Evolutionary conservation across 2,888 invertebrate species (phyloP).

Genomic region (Tinea semifulvella): DNA sequence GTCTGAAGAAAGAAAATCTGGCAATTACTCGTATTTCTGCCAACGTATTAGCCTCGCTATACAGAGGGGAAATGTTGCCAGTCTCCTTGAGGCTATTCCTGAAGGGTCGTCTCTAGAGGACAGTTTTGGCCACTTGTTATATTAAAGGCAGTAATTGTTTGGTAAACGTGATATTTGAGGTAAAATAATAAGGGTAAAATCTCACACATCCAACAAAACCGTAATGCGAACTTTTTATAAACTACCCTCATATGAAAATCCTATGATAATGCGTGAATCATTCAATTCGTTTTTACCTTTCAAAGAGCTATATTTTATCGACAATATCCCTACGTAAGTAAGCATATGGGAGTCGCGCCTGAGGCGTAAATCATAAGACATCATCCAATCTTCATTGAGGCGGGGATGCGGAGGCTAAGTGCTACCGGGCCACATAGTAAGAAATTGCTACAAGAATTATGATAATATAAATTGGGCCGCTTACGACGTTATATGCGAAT

Average conservation of each 20-base stretch:
- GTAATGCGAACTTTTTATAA: background rate
- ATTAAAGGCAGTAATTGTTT: too few relatives aligned
- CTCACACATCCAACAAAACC: background rate
- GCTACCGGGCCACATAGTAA: slow-evolving; percentile 15
- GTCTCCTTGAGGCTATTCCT: too few relatives aligned
- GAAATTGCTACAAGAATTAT: slow-evolving; percentile 7
- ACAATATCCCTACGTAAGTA: slow-evolving; percentile 14
- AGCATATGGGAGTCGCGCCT: slow-evolving; percentile 18
- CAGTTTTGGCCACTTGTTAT: too few relatives aligned
- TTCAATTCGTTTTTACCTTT: slow-evolving; percentile 12
- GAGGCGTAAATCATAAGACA: slow-evolving; percentile 29
- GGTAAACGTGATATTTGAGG: too few relatives aligned
- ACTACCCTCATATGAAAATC: slow-evolving; percentile 2
- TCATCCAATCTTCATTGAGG: slow-evolving; percentile 29
- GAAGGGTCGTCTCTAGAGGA: too few relatives aligned
- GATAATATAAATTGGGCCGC: slow-evolving; percentile 8
- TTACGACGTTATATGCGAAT: slow-evolving; percentile 5
- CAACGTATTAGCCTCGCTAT: too few relatives aligned
- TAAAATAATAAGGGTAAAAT: too few relatives aligned
- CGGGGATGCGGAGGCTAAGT: slow-evolving; percentile 21
- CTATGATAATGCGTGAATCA: slow-evolving; percentile 10
- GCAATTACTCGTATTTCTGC: too few relatives aligned
- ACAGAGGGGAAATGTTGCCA: too few relatives aligned
- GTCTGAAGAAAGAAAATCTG: too few relatives aligned
- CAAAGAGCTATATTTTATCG: slow-evolving; percentile 12